phyloP scores from a whole-genome alignment of 2,797 vertebrate species.

The Epinephelus coioides region DNA sequence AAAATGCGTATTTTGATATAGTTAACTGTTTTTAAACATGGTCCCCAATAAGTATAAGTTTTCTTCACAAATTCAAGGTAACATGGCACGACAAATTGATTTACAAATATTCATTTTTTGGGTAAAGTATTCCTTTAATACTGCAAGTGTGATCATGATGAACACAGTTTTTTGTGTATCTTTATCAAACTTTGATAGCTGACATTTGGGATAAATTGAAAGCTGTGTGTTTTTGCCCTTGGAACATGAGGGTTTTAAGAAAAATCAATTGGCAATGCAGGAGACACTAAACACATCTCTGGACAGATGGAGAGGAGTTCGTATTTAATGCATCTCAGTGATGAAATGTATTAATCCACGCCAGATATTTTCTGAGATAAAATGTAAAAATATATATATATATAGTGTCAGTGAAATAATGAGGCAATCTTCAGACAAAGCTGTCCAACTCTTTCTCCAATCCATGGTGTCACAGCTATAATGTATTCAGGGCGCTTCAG shows the following conservation, averaged over 20 bases:
- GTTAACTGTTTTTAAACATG: too few relatives aligned
- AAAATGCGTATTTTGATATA: too few relatives aligned
- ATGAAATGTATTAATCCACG: conserved; percentile 40
- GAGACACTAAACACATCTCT: conserved; percentile 57
- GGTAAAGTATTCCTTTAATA: conserved; percentile 24
- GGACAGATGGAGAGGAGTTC: conserved; percentile 51
- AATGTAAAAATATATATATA: not conserved
- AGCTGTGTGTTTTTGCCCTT: conserved; percentile 49
- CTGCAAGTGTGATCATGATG: conserved; percentile 42
- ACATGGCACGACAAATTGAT: too few relatives aligned
- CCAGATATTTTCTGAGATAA: conserved; percentile 26
- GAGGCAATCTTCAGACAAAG: conserved; percentile 52
- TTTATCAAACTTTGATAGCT: conserved; percentile 44
- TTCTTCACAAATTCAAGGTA: too few relatives aligned
- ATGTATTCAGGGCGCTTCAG: conserved; percentile 49
- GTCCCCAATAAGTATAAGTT: too few relatives aligned
- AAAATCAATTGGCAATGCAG: conserved; percentile 60
- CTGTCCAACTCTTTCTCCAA: conserved; percentile 23
- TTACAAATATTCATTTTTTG: too few relatives aligned
- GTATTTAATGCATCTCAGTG: conserved; percentile 29
- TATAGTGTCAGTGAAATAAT: not conserved
- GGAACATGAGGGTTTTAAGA: conserved; percentile 41
- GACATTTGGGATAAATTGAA: conserved; percentile 51
- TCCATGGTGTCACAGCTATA: conserved; percentile 52
- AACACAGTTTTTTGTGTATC: conserved; percentile 37